phyloP scores from a whole-genome alignment of 2,113 vertebrate species.

The Sclerurus mexicanus region DNA sequence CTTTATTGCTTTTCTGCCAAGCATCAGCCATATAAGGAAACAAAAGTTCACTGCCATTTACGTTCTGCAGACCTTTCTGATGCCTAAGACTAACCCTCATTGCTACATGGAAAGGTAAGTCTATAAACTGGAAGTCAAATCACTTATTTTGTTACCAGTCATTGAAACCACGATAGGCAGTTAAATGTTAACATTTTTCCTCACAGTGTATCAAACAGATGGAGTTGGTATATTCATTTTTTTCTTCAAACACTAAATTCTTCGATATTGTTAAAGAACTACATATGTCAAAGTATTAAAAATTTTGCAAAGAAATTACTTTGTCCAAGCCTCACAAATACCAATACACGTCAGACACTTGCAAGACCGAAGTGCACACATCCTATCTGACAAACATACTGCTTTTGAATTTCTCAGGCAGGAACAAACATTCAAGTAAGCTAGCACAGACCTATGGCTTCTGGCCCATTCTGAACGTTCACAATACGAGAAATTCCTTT shows the following conservation, averaged over 20 bases:
- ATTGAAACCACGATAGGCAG: background rate
- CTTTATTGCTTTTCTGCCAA: conserved; percentile 69
- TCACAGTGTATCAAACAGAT: background rate
- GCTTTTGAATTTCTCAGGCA: background rate
- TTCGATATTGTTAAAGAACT: background rate
- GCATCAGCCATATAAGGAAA: conserved; percentile 74
- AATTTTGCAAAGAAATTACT: background rate
- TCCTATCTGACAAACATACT: background rate
- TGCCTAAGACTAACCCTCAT: conserved; percentile 58
- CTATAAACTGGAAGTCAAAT: background rate
- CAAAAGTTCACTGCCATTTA: conserved; percentile 68
- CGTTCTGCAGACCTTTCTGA: conserved; percentile 61
- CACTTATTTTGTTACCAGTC: background rate
- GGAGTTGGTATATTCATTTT: background rate
- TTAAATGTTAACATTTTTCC: background rate
- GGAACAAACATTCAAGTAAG: background rate
- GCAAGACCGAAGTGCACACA: background rate
- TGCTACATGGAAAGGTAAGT: conserved; percentile 15
- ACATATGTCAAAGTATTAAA: background rate
- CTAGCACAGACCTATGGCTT: background rate
- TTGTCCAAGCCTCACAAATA: background rate
- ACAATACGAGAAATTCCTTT: background rate
- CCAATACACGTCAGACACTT: background rate
- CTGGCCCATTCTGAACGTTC: background rate
- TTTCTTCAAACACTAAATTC: background rate